These are phyloP conservation scores for Carassius carassius DNA, from an alignment of 2,113 vertebrate species.

Conservation along the genomic window DNA sequence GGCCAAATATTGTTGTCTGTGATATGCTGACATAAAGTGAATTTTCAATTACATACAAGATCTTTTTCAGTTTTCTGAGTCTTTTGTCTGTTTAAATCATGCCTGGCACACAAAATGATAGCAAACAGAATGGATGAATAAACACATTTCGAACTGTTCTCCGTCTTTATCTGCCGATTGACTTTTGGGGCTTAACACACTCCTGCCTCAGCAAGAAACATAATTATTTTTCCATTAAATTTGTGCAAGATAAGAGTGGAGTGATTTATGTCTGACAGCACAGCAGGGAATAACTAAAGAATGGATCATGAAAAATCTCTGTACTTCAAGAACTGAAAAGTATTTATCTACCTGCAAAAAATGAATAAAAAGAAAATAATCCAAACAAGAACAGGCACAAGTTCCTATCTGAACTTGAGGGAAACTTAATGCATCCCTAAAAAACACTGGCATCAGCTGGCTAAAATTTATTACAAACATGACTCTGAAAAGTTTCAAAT, in stretches of 20 bases:
- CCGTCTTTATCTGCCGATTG: slow-evolving; percentile 41
- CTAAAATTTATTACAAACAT: neutral
- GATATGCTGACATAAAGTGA: neutral
- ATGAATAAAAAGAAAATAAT: neutral
- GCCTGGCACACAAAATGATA: slow-evolving; percentile 17
- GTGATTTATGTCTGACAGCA: slow-evolving; percentile 37
- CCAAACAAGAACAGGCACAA: neutral
- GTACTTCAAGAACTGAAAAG: neutral
- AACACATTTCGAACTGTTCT: slow-evolving; percentile 11
- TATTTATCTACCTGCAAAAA: neutral
- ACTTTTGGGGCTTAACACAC: slow-evolving; percentile 32
- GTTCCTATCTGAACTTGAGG: neutral
- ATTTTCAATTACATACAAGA: slow-evolving; percentile 16
- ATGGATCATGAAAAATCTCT: neutral
- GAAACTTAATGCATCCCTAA: neutral
- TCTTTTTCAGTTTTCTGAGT: slow-evolving; percentile 5
- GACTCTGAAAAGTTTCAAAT: neutral
- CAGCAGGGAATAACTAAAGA: slow-evolving; percentile 10
- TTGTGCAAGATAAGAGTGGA: slow-evolving; percentile 29
- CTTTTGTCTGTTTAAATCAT: slow-evolving; percentile 31
- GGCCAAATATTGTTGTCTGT: neutral
- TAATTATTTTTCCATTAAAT: slow-evolving; percentile 51
- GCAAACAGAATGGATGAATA: neutral
- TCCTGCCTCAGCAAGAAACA: slow-evolving; percentile 41
- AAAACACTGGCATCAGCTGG: neutral